Base-by-base conservation (phyloP, 2,113 vertebrate species). In the Carettochelys insculpta region DNA sequence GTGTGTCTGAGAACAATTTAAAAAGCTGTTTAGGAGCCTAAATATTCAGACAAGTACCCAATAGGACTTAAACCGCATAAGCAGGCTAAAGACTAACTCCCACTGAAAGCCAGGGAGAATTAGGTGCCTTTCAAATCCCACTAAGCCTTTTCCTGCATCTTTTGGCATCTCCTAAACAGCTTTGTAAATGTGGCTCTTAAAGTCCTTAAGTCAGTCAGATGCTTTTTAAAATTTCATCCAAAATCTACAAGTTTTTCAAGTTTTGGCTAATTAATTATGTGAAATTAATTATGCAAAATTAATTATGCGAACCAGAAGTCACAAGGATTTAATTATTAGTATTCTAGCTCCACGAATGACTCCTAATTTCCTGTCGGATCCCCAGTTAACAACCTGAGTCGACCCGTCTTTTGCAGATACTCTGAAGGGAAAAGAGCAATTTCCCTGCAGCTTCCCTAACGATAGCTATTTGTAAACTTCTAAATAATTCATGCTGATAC, bases 401-500 rank as follows among this genome's bases (percentile, higher is more conserved):
- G 27, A 22, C 48, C 48, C 11, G 3, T 50, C 34, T 50, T 50
- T 22, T 80, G 25, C n/a, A 61, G n/a, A 29, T 52, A 2, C 27
- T 38, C 50, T 80, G 77, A n/a, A 43, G 41, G 45, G 80, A n/a
- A 29, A 50, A 80, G 17, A 73, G 43, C 6, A 58, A 38, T 85
- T 81, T 80, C 38, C n/a, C 80, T 52, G 52, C 54, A 76, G 77
- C 48, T 51, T 90, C 50, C 68, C n/a, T 85, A 85, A 81, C 77
- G 52, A 45, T 53, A 85, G 53, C 53, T 81, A 81, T 90, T 76
- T 24, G 24, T 81, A 81, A 86, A 47, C 25, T 22, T 77, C 82
- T 85, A 77, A 90, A 85, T 85, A 90, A 81, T 85, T 47, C 47
- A 90, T 65, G 78, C 51, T 53, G 68, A 86, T 76, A 45, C 53